Evolutionary conservation across 2,113 vertebrate genomes (phyloP).

Genomic region (Tragelaphus scriptus): DNA sequence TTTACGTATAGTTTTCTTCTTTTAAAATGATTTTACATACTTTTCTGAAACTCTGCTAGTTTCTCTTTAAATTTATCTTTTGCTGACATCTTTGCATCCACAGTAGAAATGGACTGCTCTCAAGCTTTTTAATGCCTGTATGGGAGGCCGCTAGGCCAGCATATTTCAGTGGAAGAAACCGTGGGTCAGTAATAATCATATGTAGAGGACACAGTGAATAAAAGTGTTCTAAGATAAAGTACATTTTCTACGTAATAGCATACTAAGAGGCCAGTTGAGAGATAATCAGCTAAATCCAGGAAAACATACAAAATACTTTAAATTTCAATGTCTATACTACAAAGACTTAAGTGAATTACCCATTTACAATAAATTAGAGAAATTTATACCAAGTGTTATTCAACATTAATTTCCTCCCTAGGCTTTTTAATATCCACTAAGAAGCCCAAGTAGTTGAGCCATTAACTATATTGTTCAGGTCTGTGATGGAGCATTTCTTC

Average conservation of each 20-base stretch:
- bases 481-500: not conserved
- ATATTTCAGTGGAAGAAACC: not conserved
- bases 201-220: not conserved
- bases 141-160: not conserved
- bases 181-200: not conserved
- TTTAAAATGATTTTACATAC: not conserved
- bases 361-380: not conserved
- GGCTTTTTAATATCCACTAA: not conserved
- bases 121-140: not conserved
- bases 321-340: not conserved
- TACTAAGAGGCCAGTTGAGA: not conserved
- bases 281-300: not conserved
- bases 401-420: not conserved
- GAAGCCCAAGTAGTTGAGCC: not conserved
- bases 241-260: not conserved
- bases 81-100: not conserved
- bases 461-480: not conserved
- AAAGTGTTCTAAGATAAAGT: not conserved
- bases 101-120: not conserved
- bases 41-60: not conserved
- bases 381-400: not conserved
- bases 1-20: not conserved
- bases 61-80: not conserved
- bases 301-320: not conserved
- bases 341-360: not conserved